Evolutionary conservation across 2,797 vertebrate species (phyloP), one percentile per base, ranked within the genome.

Genomic region (Chlorospingus semifuscus): DNA sequence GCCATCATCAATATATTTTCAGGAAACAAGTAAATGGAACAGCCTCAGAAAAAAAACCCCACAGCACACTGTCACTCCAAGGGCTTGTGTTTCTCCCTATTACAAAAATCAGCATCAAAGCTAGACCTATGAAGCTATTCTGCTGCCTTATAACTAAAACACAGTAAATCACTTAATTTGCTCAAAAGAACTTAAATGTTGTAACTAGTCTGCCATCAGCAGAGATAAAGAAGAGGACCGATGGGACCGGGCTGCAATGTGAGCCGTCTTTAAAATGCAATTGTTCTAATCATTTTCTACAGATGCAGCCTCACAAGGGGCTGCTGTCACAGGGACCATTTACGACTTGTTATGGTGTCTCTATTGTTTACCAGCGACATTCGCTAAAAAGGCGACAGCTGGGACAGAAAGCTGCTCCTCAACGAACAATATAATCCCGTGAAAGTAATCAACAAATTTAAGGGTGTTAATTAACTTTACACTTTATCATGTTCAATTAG

Each of bases 401-500:
- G 99, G 98, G 99, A 98, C 97, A 95, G 98, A 98, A 98, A 98
- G 98, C 97, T 97, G 98, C 97, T 98, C 98, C 98, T 98, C 97
- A 97, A 98, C 96, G 98, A 98, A 98, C 98, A 98, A 98, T 98
- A 98, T 98, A 98, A 98, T 98, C 98, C 98, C 96, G 98, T 98
- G 98, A 98, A 98, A 98, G 98, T 99, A 98, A 98, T 98, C 99
- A 99, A 99, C 99, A 99, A 99, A 99, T 99, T 98, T 99, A 99
- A 99, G 98, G 98, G 98, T 98, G 99, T 99, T 99, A 99, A 99
- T 99, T 99, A 99, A 99, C 99, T 99, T 99, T 99, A 99, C 98
- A 99, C 99, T 99, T 99, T 99, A 99, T 99, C 99, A 99, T 99
- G 99, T 99, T 99, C 99, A 99, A 99, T 99, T 99, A 99, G 98